Conservation (phyloP, 2,888 invertebrate genomes). For the Axea sp. region DNA sequence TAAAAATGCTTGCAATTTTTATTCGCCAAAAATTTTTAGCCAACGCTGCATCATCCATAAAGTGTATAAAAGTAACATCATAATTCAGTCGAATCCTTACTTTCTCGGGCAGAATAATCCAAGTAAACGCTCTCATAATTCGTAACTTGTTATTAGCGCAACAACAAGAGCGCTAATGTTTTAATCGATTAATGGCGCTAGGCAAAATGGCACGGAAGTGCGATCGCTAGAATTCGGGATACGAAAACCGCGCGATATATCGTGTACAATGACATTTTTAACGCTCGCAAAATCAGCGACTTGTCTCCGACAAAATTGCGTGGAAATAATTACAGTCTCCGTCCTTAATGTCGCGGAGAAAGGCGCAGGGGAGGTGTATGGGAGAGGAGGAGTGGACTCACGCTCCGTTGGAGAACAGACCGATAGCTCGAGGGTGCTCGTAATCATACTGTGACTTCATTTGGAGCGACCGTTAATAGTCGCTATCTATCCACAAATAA, state of each 20-base stretch:
- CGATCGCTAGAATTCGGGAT: slow-evolving; percentile 15
- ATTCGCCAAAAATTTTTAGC: no score
- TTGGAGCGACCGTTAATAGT: slow-evolving; percentile 42
- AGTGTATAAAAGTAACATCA: no score
- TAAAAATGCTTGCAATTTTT: no score
- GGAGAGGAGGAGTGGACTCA: slow-evolving; percentile 14
- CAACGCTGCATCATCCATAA: no score
- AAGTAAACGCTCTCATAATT: no score
- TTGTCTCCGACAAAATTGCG: slow-evolving; percentile 65
- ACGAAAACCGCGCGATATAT: slow-evolving; percentile 54
- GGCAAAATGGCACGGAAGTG: slow-evolving; percentile 32
- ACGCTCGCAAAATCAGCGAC: slow-evolving; percentile 56
- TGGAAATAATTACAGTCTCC: slow-evolving; percentile 68
- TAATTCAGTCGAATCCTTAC: slow-evolving; percentile 6
- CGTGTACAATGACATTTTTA: slow-evolving; percentile 62
- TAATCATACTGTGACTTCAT: slow-evolving; percentile 45
- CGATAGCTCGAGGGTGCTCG: slow-evolving; percentile 48
- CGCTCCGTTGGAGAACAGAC: slow-evolving; percentile 47
- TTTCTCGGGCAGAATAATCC: slow-evolving; percentile 14
- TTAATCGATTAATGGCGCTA: slow-evolving; percentile 70
- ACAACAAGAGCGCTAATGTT: slow-evolving; percentile 68
- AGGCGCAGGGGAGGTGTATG: slow-evolving; percentile 11
- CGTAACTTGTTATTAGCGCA: slow-evolving; percentile 19
- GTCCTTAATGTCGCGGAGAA: slow-evolving; percentile 54
- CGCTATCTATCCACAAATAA: slow-evolving; percentile 33